phyloP scores from a whole-genome alignment of 2,888 invertebrate genomes.

The Drosophila putrida region DNA sequence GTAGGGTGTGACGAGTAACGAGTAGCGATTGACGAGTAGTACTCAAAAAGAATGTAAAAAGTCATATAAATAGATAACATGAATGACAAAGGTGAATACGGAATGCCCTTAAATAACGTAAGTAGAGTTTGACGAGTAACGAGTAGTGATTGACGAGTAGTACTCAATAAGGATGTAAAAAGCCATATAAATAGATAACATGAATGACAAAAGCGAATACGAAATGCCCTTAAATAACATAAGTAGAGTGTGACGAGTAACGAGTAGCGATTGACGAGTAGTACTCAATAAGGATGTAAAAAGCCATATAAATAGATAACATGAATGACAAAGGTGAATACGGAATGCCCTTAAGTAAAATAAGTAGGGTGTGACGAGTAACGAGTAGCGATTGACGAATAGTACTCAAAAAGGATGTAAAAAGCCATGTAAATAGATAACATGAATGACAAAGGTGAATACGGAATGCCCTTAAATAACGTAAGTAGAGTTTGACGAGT shows the following conservation, averaged over 20 bases:
- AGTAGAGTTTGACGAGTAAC: not conserved
- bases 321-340: not conserved
- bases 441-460: too few species aligned
- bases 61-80: slow-evolving; percentile 21
- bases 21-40: not conserved
- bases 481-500: not conserved
- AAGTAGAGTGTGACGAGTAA: not conserved
- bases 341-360: too few species aligned
- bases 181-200: slow-evolving; percentile 21
- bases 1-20: not conserved
- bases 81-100: not conserved
- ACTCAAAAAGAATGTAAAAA: slow-evolving; percentile 29
- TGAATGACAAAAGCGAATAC: not conserved
- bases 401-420: too few species aligned
- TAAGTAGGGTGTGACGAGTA: not conserved
- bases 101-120: too few species aligned
- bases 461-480: too few species aligned
- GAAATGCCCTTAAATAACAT: too few species aligned
- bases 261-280: not conserved
- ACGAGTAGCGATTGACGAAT: not conserved
- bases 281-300: too few species aligned
- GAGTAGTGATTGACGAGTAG: not conserved
- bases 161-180: slow-evolving; percentile 28
- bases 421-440: too few species aligned
- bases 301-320: too few species aligned